Evolutionary conservation across 2,113 vertebrate species (phyloP).

Genomic region (Rhadina sibilatrix): DNA sequence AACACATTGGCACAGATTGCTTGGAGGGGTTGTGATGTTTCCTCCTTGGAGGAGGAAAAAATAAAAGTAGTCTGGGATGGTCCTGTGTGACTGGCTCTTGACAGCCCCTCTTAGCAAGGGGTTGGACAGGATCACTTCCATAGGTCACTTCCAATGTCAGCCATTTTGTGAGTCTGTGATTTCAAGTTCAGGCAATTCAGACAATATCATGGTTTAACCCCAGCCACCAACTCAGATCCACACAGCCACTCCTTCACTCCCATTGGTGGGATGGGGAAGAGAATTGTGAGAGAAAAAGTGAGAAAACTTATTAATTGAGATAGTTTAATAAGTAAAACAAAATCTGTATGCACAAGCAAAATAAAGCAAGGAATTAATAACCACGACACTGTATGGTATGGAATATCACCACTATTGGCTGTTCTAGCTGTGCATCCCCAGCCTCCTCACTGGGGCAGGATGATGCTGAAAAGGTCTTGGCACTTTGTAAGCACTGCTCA

Average conservation of each 20-base stretch:
- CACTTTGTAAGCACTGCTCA: background rate
- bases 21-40: background rate
- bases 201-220: background rate
- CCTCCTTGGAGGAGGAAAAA: background rate
- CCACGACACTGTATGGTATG: fast-evolving
- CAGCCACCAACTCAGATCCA: background rate
- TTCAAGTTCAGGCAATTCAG: background rate
- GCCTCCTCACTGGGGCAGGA: background rate
- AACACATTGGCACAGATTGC: background rate
- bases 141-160: background rate
- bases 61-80: background rate
- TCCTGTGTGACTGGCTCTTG: background rate
- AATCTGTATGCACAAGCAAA: background rate
- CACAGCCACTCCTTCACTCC: background rate
- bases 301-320: background rate
- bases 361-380: background rate
- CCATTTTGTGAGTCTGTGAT: background rate
- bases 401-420: background rate
- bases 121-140: background rate
- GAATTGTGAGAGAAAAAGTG: background rate
- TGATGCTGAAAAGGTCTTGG: background rate
- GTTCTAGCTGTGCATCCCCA: background rate
- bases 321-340: background rate
- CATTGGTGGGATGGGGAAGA: background rate
- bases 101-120: fast-evolving